Evolutionary conservation across 2,888 invertebrate genomes (phyloP).

Genomic region (Stratiomys singularior): DNA sequence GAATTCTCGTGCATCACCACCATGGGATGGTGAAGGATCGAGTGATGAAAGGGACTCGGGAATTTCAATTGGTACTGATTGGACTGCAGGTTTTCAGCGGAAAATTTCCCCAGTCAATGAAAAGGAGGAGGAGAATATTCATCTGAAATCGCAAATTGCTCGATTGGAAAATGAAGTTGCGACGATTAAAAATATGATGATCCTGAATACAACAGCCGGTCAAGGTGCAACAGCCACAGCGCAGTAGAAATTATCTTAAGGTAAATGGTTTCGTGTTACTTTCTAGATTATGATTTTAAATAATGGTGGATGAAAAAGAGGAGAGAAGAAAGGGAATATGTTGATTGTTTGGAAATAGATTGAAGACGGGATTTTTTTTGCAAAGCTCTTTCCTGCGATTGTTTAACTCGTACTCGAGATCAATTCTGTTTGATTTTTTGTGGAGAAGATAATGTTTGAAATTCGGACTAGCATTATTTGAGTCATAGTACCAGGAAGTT

Average conservation of each 20-base stretch:
- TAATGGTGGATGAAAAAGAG: too few relatives aligned
- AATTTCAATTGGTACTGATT: slow-evolving; percentile 75
- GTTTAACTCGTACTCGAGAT: too few relatives aligned
- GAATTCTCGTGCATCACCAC: slow-evolving; percentile 80
- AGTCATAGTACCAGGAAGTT: too few relatives aligned
- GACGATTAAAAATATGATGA: slow-evolving; percentile 84
- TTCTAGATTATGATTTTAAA: neutral
- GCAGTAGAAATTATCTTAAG: slow-evolving; percentile 36
- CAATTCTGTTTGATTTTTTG: too few relatives aligned
- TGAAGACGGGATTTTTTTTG: neutral
- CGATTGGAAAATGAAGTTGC: slow-evolving; percentile 92
- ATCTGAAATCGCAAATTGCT: slow-evolving; percentile 86
- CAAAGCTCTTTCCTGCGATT: neutral
- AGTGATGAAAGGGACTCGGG: slow-evolving; percentile 92
- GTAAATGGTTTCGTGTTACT: neutral
- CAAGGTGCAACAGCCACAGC: slow-evolving; percentile 54
- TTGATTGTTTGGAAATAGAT: too few relatives aligned
- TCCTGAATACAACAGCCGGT: slow-evolving; percentile 68
- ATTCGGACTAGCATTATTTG: too few relatives aligned
- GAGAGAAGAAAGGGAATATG: too few relatives aligned
- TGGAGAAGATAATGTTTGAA: too few relatives aligned
- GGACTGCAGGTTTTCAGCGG: slow-evolving; percentile 56
- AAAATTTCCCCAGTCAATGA: slow-evolving; percentile 51
- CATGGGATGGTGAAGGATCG: slow-evolving; percentile 90
- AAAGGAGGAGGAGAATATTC: slow-evolving; percentile 75